These are phyloP conservation scores for Drosophila koepferae DNA, from an alignment of 2,888 invertebrate genomes.

Conservation along the genomic window DNA sequence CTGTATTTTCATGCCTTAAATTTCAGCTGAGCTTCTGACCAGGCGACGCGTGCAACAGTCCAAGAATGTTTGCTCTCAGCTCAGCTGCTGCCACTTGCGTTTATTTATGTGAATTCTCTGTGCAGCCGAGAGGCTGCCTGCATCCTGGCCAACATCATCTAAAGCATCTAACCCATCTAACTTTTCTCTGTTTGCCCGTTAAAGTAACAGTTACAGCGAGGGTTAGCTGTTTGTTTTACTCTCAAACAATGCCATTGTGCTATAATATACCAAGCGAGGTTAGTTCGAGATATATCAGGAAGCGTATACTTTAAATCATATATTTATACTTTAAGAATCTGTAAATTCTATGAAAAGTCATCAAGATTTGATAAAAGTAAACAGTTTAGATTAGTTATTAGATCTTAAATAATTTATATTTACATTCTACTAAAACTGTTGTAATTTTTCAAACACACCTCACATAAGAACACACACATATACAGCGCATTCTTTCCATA, in stretches of 20 bases:
- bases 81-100: constrained; percentile 37
- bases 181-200: constrained; percentile 24
- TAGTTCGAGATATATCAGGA: not conserved
- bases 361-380: too few species aligned
- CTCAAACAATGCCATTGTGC: constrained; percentile 42
- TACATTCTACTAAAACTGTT: not conserved
- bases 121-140: constrained; percentile 26
- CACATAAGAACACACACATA: constrained; percentile 4
- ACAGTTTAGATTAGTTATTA: not conserved
- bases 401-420: not conserved
- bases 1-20: constrained; percentile 51
- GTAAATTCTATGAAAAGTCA: too few species aligned
- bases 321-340: not conserved
- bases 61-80: constrained; percentile 55
- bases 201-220: constrained; percentile 31
- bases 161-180: not conserved
- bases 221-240: constrained; percentile 53
- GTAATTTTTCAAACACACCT: constrained; percentile 3
- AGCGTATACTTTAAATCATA: not conserved
- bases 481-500: constrained; percentile 4
- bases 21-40: constrained; percentile 43
- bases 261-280: constrained; percentile 27
- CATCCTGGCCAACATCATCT: constrained; percentile 1
- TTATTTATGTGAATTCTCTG: constrained; percentile 68
- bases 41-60: constrained; percentile 40